Evolutionary conservation across 2,797 vertebrate genomes (phyloP).

Genomic region (Pseudochaenichthys georgianus): DNA sequence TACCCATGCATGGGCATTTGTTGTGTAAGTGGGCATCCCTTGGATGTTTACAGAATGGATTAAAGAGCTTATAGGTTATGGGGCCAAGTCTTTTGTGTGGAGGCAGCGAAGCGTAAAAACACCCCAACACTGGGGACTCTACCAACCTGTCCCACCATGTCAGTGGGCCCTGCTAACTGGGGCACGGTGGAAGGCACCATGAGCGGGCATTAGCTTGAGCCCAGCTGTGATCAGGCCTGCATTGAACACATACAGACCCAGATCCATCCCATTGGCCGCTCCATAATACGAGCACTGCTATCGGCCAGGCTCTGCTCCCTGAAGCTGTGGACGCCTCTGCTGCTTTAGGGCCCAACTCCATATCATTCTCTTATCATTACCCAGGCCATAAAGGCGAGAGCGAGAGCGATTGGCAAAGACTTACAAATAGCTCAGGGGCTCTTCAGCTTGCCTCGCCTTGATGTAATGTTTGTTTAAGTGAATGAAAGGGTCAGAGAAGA

Average conservation of each 20-base stretch:
- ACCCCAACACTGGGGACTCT: conserved; percentile 60
- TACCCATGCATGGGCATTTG: conserved; percentile 61
- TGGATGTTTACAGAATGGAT: conserved; percentile 76
- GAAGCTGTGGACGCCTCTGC: conserved; percentile 25
- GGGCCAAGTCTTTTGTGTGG: conserved; percentile 79
- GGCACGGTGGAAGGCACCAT: conserved; percentile 44
- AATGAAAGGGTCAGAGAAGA: conserved; percentile 43
- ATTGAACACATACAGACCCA: conserved; percentile 41
- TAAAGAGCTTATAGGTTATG: conserved; percentile 76
- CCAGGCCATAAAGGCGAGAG: conserved; percentile 19
- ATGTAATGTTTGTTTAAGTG: conserved; percentile 59
- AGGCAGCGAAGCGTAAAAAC: conserved; percentile 77
- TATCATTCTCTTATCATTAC: conserved; percentile 38
- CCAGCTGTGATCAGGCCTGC: conserved; percentile 52
- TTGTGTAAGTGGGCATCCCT: conserved; percentile 66
- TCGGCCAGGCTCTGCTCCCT: conserved; percentile 7
- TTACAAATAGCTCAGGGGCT: conserved; percentile 27
- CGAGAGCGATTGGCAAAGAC: conserved; percentile 40
- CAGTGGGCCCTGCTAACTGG: conserved; percentile 68
- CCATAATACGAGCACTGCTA: conserved; percentile 5
- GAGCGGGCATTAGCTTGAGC: too few relatives aligned
- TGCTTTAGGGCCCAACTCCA: conserved; percentile 33
- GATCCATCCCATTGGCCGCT: conserved; percentile 23
- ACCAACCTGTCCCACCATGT: conserved; percentile 49
- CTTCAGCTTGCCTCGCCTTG: conserved; percentile 1